A percentile compares a stretch with the other conserved stretches of the same genome.
These are phyloP conservation scores for Sorex maritimensis DNA, from an alignment of 2,797 vertebrate genomes.

Conservation along the genomic window DNA sequence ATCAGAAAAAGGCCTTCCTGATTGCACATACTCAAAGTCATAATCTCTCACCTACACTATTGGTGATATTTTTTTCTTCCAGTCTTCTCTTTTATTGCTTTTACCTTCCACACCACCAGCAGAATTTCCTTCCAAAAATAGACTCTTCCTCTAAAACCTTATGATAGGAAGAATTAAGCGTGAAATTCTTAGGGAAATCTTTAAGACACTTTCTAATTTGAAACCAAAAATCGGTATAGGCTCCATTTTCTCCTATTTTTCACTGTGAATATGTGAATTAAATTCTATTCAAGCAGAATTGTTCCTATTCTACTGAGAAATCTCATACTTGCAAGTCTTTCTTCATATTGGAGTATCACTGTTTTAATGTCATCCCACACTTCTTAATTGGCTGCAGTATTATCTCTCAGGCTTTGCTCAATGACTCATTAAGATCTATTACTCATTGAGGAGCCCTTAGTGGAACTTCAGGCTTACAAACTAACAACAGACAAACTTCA, in stretches of 20 bases:
- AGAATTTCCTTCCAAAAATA: constrained; percentile 29
- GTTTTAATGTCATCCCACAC: neutral
- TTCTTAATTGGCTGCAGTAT: neutral
- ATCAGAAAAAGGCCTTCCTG: neutral
- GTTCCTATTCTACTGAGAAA: neutral
- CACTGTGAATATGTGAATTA: neutral
- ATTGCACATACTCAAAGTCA: neutral
- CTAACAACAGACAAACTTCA: constrained; percentile 1
- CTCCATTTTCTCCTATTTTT: neutral
- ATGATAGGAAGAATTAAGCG: neutral
- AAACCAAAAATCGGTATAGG: constrained; percentile 4
- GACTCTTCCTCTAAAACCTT: neutral
- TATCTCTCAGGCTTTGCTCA: neutral
- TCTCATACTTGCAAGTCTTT: neutral
- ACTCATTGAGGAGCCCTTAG: neutral
- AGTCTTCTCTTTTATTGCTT: neutral
- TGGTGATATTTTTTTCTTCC: neutral
- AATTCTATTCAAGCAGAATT: neutral
- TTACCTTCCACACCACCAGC: neutral
- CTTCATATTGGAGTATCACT: neutral
- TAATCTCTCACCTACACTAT: neutral
- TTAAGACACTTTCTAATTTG: constrained; percentile 52
- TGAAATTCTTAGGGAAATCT: neutral
- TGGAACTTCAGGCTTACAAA: constrained; percentile 39
- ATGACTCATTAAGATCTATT: neutral